A percentile compares a stretch with the other conserved stretches of the same genome.
Evolutionary conservation across 2,888 invertebrate genomes (phyloP).

Genomic region (Apocheima hispidaria): DNA sequence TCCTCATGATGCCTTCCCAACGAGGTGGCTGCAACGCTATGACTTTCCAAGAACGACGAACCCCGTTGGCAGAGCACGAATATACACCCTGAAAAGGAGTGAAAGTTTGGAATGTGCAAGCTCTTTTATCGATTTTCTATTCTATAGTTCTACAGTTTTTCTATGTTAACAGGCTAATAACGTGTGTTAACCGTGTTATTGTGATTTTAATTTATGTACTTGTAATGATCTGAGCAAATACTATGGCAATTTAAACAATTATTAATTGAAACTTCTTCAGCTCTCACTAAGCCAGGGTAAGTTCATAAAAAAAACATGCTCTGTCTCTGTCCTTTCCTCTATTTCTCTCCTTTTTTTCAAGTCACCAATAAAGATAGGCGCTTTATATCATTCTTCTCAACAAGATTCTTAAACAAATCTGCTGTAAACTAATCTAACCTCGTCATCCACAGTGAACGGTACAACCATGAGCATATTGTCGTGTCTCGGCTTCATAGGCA

Average conservation of each 20-base stretch:
- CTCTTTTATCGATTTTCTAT: too few species aligned
- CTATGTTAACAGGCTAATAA: too few species aligned
- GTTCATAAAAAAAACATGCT: too few species aligned
- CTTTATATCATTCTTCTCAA: not conserved
- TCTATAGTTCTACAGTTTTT: too few species aligned
- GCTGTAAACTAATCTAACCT: conserved; percentile 69
- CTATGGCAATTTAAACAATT: too few species aligned
- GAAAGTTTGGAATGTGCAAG: not conserved
- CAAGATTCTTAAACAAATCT: not conserved
- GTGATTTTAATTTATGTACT: not conserved
- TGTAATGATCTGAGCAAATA: too few species aligned
- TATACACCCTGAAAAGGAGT: conserved; percentile 88
- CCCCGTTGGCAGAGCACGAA: conserved; percentile 90
- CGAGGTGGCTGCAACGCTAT: conserved; percentile 74
- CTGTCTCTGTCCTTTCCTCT: too few species aligned
- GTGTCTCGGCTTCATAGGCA: conserved; percentile 72
- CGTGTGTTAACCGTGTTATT: too few species aligned
- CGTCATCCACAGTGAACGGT: conserved; percentile 69
- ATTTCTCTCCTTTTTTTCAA: too few species aligned
- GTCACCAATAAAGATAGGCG: too few species aligned
- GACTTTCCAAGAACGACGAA: conserved; percentile 77
- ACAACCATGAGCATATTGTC: conserved; percentile 73
- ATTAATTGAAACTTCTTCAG: too few species aligned
- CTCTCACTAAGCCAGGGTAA: too few species aligned
- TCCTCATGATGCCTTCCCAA: conserved; percentile 82